Conservation (phyloP, 1,140 invertebrate species). For the Branchinecta lindahli region DNA sequence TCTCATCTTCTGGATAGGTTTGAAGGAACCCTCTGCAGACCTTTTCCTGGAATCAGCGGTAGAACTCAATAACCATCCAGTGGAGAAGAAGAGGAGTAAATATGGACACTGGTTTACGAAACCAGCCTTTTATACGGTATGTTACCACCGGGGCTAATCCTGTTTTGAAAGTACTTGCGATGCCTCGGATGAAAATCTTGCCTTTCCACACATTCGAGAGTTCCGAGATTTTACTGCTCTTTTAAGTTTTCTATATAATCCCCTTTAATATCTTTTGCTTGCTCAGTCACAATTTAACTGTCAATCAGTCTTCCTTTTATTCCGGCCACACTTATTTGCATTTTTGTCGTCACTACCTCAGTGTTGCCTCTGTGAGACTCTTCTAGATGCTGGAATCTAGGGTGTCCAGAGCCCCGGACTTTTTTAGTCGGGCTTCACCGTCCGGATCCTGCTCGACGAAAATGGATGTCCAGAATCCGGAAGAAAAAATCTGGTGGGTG, state of each 20-base stretch:
- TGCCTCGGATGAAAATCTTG: background rate
- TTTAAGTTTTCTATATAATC: background rate
- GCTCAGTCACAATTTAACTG: conserved; percentile 32
- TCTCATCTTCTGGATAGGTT: background rate
- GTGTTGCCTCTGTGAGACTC: too few species aligned
- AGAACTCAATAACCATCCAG: background rate
- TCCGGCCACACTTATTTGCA: too few species aligned
- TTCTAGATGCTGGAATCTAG: too few species aligned
- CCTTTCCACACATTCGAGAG: background rate
- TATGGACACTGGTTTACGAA: conserved; percentile 62
- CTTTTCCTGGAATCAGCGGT: background rate
- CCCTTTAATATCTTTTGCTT: background rate
- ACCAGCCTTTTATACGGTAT: background rate
- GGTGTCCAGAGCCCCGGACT: too few species aligned
- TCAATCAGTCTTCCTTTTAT: conserved; percentile 58
- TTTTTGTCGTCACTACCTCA: too few species aligned
- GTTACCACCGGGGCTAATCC: background rate
- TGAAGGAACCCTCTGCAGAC: background rate
- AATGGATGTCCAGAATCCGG: too few species aligned
- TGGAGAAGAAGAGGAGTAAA: conserved; percentile 8
- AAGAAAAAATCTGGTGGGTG: too few species aligned
- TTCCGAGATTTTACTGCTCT: background rate
- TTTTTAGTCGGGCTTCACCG: too few species aligned
- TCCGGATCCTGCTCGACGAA: too few species aligned
- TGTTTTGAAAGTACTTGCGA: background rate